phyloP scores from a whole-genome alignment of 1,140 invertebrate species.

The Drosophila varians region DNA sequence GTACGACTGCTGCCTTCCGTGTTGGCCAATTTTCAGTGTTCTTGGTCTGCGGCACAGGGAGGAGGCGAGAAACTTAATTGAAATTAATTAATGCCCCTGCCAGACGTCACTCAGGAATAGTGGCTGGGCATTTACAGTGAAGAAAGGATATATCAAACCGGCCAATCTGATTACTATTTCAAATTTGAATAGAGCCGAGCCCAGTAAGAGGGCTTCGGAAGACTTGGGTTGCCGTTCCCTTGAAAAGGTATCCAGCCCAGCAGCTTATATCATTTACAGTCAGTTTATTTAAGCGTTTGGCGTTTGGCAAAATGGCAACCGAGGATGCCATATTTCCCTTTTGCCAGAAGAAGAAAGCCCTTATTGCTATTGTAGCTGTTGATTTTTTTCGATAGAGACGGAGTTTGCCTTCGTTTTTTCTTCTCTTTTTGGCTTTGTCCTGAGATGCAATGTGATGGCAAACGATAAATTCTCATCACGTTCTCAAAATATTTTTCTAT shows the following conservation, averaged over 20 bases:
- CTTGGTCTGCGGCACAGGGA: neutral
- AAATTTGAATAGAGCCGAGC: no score
- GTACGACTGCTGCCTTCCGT: neutral
- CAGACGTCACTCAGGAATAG: constrained; percentile 18
- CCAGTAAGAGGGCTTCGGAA: no score
- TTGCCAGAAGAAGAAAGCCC: neutral
- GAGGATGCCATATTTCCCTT: constrained; percentile 43
- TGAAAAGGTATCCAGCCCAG: constrained; percentile 16
- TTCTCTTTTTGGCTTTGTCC: neutral
- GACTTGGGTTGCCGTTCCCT: neutral
- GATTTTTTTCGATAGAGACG: constrained; percentile 49
- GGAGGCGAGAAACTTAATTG: constrained; percentile 25
- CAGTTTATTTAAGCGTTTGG: constrained; percentile 63
- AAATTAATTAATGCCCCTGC: constrained; percentile 36
- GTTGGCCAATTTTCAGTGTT: neutral
- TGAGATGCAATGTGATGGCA: constrained; percentile 57
- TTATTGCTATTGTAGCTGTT: constrained; percentile 24
- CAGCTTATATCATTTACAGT: constrained; percentile 65
- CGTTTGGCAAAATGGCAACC: constrained; percentile 26
- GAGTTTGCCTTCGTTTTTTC: neutral
- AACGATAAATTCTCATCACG: constrained; percentile 78
- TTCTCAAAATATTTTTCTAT: constrained; percentile 81
- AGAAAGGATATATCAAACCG: neutral
- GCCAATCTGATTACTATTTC: neutral
- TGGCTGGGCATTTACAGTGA: neutral